Percentiles rank a stretch among this genome's conserved stretches.
These are phyloP conservation scores for Thereuonema tuberculata DNA, from an alignment of 1,140 invertebrate genomes.

Conservation along the genomic window DNA sequence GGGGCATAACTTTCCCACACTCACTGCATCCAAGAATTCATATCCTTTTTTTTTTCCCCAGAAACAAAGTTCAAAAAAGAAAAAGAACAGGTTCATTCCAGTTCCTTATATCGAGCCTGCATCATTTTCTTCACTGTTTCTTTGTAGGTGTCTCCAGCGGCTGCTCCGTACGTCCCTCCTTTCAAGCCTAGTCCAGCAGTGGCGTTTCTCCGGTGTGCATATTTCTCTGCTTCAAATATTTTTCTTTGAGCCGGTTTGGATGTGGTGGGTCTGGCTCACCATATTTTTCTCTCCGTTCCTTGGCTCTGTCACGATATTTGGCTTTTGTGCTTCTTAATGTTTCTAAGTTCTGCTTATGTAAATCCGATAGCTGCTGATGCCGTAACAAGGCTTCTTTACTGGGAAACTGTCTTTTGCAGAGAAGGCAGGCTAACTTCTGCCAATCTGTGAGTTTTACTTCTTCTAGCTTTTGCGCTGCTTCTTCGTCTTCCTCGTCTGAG, in stretches of 20 bases:
- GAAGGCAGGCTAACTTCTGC: conserved; percentile 76
- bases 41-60: too few species aligned
- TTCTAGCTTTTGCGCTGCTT: conserved; percentile 36
- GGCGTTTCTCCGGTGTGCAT: too few species aligned
- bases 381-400: conserved; percentile 67
- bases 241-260: conserved; percentile 47
- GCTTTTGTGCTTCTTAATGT: conserved; percentile 26
- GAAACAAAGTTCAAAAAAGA: too few species aligned
- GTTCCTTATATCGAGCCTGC: too few species aligned
- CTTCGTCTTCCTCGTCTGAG: conserved; percentile 43
- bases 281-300: conserved; percentile 86
- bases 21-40: too few species aligned
- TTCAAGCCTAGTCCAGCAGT: too few species aligned
- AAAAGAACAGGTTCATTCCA: too few species aligned
- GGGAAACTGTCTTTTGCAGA: conserved; percentile 91
- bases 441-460: conserved; percentile 60
- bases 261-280: conserved; percentile 70
- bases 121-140: too few species aligned
- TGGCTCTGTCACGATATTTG: conserved; percentile 85
- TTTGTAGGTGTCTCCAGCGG: too few species aligned
- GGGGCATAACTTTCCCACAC: too few species aligned
- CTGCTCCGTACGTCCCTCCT: too few species aligned
- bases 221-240: conserved; percentile 3
- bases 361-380: conserved; percentile 82
- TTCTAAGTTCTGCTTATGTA: conserved; percentile 88